Base-by-base conservation (phyloP, 2,113 vertebrate genomes). In the Megaleporinus macrocephalus region DNA sequence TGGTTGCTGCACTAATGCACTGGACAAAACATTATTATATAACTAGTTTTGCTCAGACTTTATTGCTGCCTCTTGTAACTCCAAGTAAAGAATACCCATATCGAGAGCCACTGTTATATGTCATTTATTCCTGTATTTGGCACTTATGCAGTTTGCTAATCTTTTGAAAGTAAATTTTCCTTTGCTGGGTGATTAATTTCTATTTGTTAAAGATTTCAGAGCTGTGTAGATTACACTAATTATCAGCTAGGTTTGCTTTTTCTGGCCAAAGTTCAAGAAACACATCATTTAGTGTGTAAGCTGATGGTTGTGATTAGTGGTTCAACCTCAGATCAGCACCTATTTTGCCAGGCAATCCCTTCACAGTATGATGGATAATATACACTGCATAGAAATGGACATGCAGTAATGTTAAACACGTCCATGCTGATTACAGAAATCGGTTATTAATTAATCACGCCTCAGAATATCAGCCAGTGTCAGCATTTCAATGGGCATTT, bases 241-340 rank as follows among this genome's bases (percentile, higher is more conserved):
- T 16, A 26, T 57, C 15, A n/a, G 49, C 49, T 68, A 18, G 16
- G 76, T 68, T n/a, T 33, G 47, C 12, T 66, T 24, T n/a, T 68
- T 66, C 57, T 76, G 24, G 10, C n/a, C 62, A 44, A 20, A 30
- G 20, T 18, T 75, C 29, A n/a, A 75, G 29, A 30, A 63, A 47
- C 33, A 27, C 15, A 27, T 47, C 13, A 76, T 63, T 76, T 47
- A 47, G 15, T 76, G 22, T 49, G 3, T 20, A 20, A 49, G 65
- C 27, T 24, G 47, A 51, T 33, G 5, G 4, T 24, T 33, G 20
- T 55, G 66, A 57, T 70, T 24, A 70, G 26, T 29, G 22, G 13
- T 66, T 26, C 44, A 63, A 29, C 15, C 41, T 77, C 61, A 22
- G 61, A 65, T 76, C 57, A 78, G 33, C 26, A 68, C 18, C 63